A percentile compares a stretch with the other conserved stretches of the same genome.
phyloP scores from a whole-genome alignment of 2,113 vertebrate genomes.

The Pitta sordida region DNA sequence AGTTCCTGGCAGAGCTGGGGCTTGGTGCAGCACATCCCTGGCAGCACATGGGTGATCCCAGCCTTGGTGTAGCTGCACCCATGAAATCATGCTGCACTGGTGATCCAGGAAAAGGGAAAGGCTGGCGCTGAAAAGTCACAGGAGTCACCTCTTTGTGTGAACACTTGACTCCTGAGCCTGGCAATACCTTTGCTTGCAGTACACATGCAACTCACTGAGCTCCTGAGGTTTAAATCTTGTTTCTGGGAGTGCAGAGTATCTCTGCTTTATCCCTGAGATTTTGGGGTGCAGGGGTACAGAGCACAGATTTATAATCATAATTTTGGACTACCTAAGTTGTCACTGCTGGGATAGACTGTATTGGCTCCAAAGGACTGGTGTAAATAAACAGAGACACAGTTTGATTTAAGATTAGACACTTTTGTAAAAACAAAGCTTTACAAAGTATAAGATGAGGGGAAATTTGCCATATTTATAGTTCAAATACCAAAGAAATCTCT shows the following conservation, averaged over 20 bases:
- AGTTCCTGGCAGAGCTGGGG: background rate
- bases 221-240: background rate
- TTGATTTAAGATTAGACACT: slow-evolving; percentile 28
- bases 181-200: background rate
- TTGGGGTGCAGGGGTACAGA: background rate
- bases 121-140: background rate
- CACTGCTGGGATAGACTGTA: background rate
- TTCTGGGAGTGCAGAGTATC: background rate
- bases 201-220: background rate
- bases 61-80: background rate
- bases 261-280: background rate
- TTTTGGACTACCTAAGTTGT: slow-evolving; percentile 20
- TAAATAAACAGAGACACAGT: background rate
- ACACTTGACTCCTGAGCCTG: background rate
- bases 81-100: background rate
- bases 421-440: slow-evolving; percentile 44
- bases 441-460: slow-evolving; percentile 3
- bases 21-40: background rate
- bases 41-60: fast-evolving
- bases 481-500: slow-evolving; percentile 41
- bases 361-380: background rate
- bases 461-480: slow-evolving; percentile 14
- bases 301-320: background rate
- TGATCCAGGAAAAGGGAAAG: background rate
- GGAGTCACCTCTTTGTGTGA: background rate